A percentile compares a stretch with the other conserved stretches of the same genome.
These are phyloP conservation scores for Magallana gigas DNA, from an alignment of 1,140 invertebrate species.

Conservation along the genomic window DNA sequence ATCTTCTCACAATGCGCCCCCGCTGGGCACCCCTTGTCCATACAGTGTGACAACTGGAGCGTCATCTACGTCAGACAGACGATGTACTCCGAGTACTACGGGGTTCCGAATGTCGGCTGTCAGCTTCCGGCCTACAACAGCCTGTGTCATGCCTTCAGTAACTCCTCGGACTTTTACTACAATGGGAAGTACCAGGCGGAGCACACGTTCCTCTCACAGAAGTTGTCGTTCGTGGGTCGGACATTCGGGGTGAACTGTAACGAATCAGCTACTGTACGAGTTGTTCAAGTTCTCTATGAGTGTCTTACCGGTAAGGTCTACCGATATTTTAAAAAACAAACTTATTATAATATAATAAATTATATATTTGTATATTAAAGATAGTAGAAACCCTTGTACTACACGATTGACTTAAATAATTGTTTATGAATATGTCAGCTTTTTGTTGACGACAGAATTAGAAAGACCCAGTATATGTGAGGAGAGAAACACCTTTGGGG, in stretches of 20 bases:
- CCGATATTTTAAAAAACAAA: neutral
- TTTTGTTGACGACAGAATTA: neutral
- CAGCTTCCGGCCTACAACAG: neutral
- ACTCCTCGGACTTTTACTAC: slow-evolving; percentile 6
- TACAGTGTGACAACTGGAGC: slow-evolving; percentile 9
- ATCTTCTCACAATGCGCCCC: slow-evolving; percentile 26
- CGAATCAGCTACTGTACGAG: neutral
- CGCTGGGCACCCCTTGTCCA: neutral
- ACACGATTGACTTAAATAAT: neutral
- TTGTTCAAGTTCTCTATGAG: slow-evolving; percentile 33
- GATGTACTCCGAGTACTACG: slow-evolving; percentile 34
- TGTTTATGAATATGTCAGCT: neutral
- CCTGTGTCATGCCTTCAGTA: slow-evolving; percentile 24
- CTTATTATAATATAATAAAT: neutral
- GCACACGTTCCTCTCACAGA: slow-evolving; percentile 2
- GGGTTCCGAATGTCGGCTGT: neutral
- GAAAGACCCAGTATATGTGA: slow-evolving; percentile 38
- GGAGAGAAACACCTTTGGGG: neutral
- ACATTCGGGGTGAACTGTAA: slow-evolving; percentile 21
- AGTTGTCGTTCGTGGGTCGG: neutral
- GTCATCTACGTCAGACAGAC: slow-evolving; percentile 40
- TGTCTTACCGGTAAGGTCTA: slow-evolving; percentile 2
- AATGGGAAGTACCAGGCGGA: slow-evolving; percentile 11
- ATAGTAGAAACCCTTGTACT: too few relatives aligned
- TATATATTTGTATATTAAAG: neutral